Evolutionary conservation across 2,888 invertebrate genomes (phyloP).

Genomic region (Chorisops tibialis): DNA sequence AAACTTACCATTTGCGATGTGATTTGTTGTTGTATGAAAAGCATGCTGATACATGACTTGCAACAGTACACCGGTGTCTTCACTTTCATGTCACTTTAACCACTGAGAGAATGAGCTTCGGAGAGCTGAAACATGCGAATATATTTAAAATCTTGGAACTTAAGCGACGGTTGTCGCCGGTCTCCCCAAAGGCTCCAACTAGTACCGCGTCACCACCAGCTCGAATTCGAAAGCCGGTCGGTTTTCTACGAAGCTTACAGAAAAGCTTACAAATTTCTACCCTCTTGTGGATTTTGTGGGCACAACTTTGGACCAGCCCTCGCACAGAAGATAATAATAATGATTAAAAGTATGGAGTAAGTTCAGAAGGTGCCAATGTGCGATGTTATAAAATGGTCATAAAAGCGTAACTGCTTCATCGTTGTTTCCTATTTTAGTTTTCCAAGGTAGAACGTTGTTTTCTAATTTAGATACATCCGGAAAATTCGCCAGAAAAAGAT

Average conservation of each 20-base stretch:
- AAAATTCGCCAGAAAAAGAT: no score
- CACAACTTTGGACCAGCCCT: no score
- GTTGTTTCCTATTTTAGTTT: no score
- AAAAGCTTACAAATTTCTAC: background rate
- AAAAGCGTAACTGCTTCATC: no score
- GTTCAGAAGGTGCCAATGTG: no score
- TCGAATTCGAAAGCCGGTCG: background rate
- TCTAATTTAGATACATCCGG: no score
- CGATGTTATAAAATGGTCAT: no score
- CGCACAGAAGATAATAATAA: no score
- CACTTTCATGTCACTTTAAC: slow-evolving; percentile 54
- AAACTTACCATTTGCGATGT: slow-evolving; percentile 51
- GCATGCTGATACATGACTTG: slow-evolving; percentile 55
- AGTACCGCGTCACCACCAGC: background rate
- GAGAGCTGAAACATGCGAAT: slow-evolving; percentile 4
- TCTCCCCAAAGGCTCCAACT: background rate
- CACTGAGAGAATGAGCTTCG: slow-evolving; percentile 50
- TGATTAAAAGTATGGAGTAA: no score
- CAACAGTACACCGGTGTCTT: slow-evolving; percentile 51
- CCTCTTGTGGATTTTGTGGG: no score
- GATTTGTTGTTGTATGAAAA: slow-evolving; percentile 51
- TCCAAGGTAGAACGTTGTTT: no score
- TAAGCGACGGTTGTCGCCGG: no score
- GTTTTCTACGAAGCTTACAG: background rate
- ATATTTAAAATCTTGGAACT: slow-evolving; percentile 16